phyloP scores from a whole-genome alignment of 1,140 invertebrate species.

The Rhynchophorus ferrugineus region DNA sequence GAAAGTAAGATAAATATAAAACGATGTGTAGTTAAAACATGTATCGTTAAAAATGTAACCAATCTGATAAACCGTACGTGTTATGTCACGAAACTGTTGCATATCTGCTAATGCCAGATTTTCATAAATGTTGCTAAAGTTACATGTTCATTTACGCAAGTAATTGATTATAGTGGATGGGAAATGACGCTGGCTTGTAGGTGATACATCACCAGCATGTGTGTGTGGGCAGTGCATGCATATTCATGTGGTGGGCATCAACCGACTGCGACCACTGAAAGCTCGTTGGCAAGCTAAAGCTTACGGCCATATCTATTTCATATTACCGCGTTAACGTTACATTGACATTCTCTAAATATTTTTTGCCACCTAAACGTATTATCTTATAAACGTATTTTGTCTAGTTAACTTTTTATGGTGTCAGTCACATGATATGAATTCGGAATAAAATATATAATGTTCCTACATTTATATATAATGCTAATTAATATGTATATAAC shows the following conservation, averaged over 20 bases:
- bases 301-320: conserved; percentile 16
- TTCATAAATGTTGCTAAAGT: conserved; percentile 39
- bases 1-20: no score
- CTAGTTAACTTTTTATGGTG: neutral
- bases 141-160: conserved; percentile 41
- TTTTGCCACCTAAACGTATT: conserved; percentile 1
- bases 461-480: no score
- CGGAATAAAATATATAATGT: no score
- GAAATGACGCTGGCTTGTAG: conserved; percentile 41
- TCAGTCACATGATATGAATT: no score
- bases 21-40: no score
- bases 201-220: conserved; percentile 41
- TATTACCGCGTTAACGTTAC: conserved; percentile 11
- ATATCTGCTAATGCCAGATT: conserved; percentile 36
- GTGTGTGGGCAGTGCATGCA: conserved; percentile 35
- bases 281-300: conserved; percentile 5
- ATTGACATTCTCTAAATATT: conserved; percentile 14
- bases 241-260: conserved; percentile 34
- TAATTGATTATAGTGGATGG: conserved; percentile 42
- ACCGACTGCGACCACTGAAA: conserved; percentile 16
- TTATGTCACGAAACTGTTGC: conserved; percentile 4
- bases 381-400: neutral
- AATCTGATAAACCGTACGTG: no score
- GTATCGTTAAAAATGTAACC: no score
- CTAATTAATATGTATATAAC: no score